A percentile compares a stretch with the other conserved stretches of the same genome.
Evolutionary conservation across 2,888 invertebrate genomes (phyloP).

Genomic region (Acrobasis suavella): DNA sequence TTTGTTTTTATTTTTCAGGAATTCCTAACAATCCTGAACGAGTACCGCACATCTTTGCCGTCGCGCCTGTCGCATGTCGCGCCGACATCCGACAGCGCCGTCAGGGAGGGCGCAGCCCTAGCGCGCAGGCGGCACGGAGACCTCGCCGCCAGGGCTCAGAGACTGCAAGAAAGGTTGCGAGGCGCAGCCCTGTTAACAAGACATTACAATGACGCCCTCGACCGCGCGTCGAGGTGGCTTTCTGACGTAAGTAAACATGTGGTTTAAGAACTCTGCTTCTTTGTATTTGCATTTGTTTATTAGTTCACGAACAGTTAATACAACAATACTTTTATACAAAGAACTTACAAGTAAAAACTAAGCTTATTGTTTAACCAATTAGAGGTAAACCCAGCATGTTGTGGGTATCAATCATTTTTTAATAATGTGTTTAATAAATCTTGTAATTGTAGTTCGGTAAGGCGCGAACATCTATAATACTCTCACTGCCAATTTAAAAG

Average conservation of each 20-base stretch:
- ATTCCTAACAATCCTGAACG: constrained; percentile 91
- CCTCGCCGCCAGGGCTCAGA: constrained; percentile 90
- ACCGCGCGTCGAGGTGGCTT: constrained; percentile 90
- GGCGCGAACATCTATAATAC: no score
- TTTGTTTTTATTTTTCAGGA: constrained; percentile 75
- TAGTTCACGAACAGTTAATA: no score
- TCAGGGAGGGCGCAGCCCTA: constrained; percentile 89
- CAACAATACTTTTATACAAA: no score
- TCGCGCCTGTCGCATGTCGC: constrained; percentile 91
- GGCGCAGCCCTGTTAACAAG: constrained; percentile 84
- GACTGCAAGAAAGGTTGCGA: constrained; percentile 90
- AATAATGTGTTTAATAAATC: no score
- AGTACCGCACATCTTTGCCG: constrained; percentile 92
- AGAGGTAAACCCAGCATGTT: no score
- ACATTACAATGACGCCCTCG: constrained; percentile 91
- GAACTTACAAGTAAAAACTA: no score
- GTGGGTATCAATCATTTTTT: no score
- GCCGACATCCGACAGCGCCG: constrained; percentile 86
- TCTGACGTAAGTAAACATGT: constrained; percentile 80
- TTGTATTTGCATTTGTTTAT: no score
- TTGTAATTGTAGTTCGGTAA: no score
- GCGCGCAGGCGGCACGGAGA: constrained; percentile 92
- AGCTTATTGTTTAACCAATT: no score
- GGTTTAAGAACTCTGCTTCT: no score
- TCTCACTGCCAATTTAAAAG: no score